These are phyloP conservation scores for Gadopsis bispinosus DNA, from an alignment of 2,797 vertebrate species.

Conservation along the genomic window DNA sequence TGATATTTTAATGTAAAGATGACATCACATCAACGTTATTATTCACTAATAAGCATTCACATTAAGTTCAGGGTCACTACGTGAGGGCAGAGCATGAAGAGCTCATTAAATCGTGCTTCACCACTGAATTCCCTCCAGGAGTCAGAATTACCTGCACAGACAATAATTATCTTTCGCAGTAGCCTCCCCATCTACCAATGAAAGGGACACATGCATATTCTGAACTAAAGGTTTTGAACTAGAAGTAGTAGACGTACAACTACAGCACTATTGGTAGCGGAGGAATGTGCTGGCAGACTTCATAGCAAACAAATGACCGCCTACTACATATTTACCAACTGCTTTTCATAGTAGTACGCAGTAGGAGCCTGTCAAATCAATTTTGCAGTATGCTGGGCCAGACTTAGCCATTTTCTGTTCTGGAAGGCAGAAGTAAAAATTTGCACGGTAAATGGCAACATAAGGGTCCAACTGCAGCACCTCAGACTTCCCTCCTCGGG, in stretches of 20 bases:
- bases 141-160: background rate
- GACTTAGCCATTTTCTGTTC: no score
- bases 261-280: background rate
- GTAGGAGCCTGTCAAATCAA: no score
- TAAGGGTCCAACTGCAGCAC: no score
- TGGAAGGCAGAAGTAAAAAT: no score
- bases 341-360: no score
- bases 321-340: no score
- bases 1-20: background rate
- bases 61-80: background rate
- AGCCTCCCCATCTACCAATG: background rate
- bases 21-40: background rate
- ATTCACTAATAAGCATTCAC: background rate
- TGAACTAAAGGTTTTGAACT: background rate
- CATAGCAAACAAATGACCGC: background rate
- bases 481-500: no score
- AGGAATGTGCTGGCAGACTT: background rate
- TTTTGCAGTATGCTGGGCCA: no score
- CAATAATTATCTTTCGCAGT: constrained; percentile 8
- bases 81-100: background rate
- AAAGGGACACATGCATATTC: background rate
- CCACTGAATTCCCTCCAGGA: background rate
- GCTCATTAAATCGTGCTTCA: constrained; percentile 29
- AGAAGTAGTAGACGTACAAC: no score
- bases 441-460: no score